A percentile compares a stretch with the other conserved stretches of the same genome.
These are phyloP conservation scores for Campylorhamphus procurvoides DNA, from an alignment of 2,113 vertebrate genomes.

Conservation along the genomic window DNA sequence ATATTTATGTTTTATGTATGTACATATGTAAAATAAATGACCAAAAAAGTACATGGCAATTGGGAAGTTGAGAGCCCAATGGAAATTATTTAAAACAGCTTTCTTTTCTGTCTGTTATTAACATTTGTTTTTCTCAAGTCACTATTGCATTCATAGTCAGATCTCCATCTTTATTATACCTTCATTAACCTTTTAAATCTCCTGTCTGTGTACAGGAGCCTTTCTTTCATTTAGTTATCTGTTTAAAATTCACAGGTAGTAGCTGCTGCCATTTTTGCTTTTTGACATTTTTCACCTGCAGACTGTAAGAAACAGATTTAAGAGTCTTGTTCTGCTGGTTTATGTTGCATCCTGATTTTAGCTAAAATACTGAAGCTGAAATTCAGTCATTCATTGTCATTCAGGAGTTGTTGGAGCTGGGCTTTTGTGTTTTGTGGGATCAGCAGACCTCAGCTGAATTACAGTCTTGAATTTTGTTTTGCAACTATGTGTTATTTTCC, in stretches of 20 bases:
- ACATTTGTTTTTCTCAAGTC: conserved; percentile 16
- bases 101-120: conserved; percentile 1
- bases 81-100: conserved; percentile 17
- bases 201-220: background rate
- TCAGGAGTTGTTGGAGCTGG: conserved; percentile 21
- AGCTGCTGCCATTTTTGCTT: conserved; percentile 42
- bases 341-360: conserved; percentile 36
- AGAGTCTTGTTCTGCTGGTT: conserved; percentile 7
- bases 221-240: conserved; percentile 37
- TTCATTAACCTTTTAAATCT: conserved; percentile 67
- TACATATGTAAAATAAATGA: background rate
- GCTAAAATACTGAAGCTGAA: background rate
- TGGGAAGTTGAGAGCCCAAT: background rate
- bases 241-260: conserved; percentile 59
- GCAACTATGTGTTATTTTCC: conserved; percentile 3
- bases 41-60: background rate
- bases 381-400: conserved; percentile 37
- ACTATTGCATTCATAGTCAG: background rate
- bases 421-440: conserved; percentile 34
- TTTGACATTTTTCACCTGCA: conserved; percentile 59
- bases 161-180: conserved; percentile 51
- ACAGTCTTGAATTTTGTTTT: conserved; percentile 37
- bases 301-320: conserved; percentile 41
- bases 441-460: conserved; percentile 45
- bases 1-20: background rate